Percentiles rank a stretch among this genome's conserved stretches.
Evolutionary conservation across 2,888 invertebrate species (phyloP).

Genomic region (Ormyrus rosae): DNA sequence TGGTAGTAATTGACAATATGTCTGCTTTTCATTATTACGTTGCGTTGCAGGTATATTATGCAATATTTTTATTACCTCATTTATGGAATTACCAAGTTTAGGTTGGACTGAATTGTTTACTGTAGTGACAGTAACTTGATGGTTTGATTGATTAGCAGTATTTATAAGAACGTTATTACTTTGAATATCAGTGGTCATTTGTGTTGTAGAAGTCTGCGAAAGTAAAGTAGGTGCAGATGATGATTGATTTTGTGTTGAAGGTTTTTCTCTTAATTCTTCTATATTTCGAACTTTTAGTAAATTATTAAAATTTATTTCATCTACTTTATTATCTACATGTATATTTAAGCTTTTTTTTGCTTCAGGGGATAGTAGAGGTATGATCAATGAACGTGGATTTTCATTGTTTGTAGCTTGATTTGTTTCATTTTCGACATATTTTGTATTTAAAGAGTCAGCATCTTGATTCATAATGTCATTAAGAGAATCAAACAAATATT

Average conservation of each 20-base stretch:
- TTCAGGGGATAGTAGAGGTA: not conserved
- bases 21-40: too few relatives aligned
- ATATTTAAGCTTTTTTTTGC: conserved; percentile 18
- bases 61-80: not conserved
- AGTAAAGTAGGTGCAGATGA: not conserved
- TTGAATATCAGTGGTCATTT: too few relatives aligned
- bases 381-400: not conserved
- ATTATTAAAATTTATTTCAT: conserved; percentile 4
- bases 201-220: too few relatives aligned
- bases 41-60: too few relatives aligned
- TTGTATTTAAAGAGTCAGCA: not conserved
- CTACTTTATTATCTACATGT: conserved; percentile 31
- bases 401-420: not conserved
- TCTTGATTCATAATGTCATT: not conserved
- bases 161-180: not conserved
- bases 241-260: not conserved
- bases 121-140: not conserved
- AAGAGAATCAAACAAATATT: conserved; percentile 15
- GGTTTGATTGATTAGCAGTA: not conserved
- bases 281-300: conserved; percentile 34
- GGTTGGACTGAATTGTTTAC: not conserved
- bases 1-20: too few relatives aligned
- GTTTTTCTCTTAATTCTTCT: conserved; percentile 36
- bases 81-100: not conserved
- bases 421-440: not conserved